phyloP scores from a whole-genome alignment of 92 coral and sea anemone species.

The Hydrozoanthus gracilis region DNA sequence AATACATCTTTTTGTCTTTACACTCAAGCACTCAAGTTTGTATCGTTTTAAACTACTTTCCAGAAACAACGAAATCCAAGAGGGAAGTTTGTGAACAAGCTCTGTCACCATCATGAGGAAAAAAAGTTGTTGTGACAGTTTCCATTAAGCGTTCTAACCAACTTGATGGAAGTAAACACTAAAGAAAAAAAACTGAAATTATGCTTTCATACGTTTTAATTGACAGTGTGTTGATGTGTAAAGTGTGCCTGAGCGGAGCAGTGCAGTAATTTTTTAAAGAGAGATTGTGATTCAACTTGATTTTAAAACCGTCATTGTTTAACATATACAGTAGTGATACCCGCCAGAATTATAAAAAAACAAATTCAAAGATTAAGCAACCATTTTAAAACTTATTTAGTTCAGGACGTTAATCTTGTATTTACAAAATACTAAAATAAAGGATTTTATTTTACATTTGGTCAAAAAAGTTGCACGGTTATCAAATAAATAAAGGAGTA shows the following conservation, averaged over 20 bases:
- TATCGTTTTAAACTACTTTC: background rate
- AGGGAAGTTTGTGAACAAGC: background rate
- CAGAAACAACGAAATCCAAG: background rate
- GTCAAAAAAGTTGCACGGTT: no score
- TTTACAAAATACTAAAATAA: no score
- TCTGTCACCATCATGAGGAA: background rate
- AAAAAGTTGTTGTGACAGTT: background rate
- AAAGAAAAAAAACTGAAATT: background rate
- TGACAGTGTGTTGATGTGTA: background rate
- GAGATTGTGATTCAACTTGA: background rate
- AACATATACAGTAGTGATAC: no score
- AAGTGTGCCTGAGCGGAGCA: background rate
- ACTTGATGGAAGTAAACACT: constrained; percentile 2
- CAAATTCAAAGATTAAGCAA: no score
- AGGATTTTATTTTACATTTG: no score
- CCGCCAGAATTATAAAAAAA: no score
- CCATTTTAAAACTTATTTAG: no score
- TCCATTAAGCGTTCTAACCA: background rate
- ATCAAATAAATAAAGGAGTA: no score
- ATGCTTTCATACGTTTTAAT: background rate
- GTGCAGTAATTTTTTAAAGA: background rate
- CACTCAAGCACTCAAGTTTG: background rate
- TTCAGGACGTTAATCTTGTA: no score
- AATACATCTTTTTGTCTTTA: background rate
- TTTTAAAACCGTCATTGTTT: no score